Base-by-base conservation (phyloP, 2,797 vertebrate species). In the Anguilla marmorata region DNA sequence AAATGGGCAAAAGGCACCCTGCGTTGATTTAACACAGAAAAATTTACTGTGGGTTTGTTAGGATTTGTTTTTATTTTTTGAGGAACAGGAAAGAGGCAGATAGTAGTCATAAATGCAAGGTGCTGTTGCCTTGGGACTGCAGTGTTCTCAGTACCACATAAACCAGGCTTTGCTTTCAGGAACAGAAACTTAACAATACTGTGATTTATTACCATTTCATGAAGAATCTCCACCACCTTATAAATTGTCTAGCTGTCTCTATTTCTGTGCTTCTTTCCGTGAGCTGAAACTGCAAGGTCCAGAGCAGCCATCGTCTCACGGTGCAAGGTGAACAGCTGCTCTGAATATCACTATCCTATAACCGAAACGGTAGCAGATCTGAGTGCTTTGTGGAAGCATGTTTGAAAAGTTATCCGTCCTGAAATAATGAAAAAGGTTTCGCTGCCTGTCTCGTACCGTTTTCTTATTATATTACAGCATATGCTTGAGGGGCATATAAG, bases 161-260 rank as follows among this genome's bases (percentile, higher is more conserved):
- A 45, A 85, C 63, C n/a, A 41, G 85, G 85, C 85, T 86, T 66
- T 58, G 37, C 21, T 69, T 82, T 83, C 48, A 52, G 21, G 27
- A 54, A 41, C 21, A 45, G 54, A 30, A 45, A 72, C 66, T 74
- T 14, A 69, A 63, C 82, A 37, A n/a, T 37, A 60, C 14, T 33
- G 37, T 60, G 84, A 88, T 88, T 58, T 88, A 85, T 80, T 79
- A 6, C 54, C 74, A 84, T 27, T 72, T 45, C 85, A 60, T 60
- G 33, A 58, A 85, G 33, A 79, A 85, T 37, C 84, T 79, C 84
- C 69, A 58, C 69, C 86, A 52, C 37, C 69, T 79, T 58, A 79
- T 85, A 88, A 85, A 85, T 80, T 76, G 83, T 85, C n/a, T 48
- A 19, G 87, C 83, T 27, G 50, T 85, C 58, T 79, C 9, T 45